phyloP scores from a whole-genome alignment of 1,140 invertebrate species.

The Scaptomyza graminum region DNA sequence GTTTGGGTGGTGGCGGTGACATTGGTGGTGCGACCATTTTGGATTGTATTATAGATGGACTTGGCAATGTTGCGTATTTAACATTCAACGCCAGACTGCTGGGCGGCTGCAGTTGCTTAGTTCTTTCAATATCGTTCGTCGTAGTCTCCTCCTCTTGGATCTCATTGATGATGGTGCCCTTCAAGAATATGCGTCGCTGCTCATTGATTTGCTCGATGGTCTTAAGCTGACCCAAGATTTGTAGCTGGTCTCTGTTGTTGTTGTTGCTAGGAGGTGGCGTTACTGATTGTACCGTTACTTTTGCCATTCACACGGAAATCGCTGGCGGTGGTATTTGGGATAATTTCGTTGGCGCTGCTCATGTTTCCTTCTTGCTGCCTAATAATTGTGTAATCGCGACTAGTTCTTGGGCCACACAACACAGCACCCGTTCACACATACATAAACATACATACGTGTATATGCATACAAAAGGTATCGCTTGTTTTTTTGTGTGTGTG shows the following conservation, averaged over 20 bases:
- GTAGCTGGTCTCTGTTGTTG: slow-evolving; percentile 37
- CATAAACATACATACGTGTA: neutral
- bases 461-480: slow-evolving; percentile 1
- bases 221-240: slow-evolving; percentile 67
- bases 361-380: slow-evolving; percentile 47
- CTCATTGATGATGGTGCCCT: slow-evolving; percentile 65
- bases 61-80: slow-evolving; percentile 75
- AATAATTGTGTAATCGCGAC: slow-evolving; percentile 54
- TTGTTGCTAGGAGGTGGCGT: slow-evolving; percentile 15
- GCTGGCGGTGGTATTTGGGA: slow-evolving; percentile 15
- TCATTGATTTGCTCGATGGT: slow-evolving; percentile 78
- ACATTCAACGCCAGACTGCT: slow-evolving; percentile 51
- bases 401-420: slow-evolving; percentile 29
- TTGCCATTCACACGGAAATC: slow-evolving; percentile 30
- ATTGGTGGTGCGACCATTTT: slow-evolving; percentile 51
- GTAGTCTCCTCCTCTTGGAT: slow-evolving; percentile 45
- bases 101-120: slow-evolving; percentile 23
- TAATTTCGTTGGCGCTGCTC: slow-evolving; percentile 26
- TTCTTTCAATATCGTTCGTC: neutral
- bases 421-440: slow-evolving; percentile 16
- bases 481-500: slow-evolving; percentile 8
- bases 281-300: slow-evolving; percentile 15
- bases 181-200: slow-evolving; percentile 71
- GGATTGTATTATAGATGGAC: slow-evolving; percentile 34
- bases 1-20: slow-evolving; percentile 77